Conservation (phyloP, 2,888 invertebrate species). For the Aphidius colemani region DNA sequence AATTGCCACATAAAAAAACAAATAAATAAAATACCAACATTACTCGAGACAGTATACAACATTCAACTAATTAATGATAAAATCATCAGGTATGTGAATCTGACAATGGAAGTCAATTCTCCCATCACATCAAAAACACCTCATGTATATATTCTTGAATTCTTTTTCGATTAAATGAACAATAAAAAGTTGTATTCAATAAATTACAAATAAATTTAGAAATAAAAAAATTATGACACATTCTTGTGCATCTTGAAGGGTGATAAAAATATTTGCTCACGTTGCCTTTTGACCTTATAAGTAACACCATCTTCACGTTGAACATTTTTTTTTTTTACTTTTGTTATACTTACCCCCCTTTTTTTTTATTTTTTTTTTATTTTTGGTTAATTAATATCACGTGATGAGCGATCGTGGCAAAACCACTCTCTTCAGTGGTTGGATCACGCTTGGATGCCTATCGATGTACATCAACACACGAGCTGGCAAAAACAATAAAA, state of each 20-base stretch:
- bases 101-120: conserved; percentile 5
- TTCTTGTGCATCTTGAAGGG: conserved; percentile 18
- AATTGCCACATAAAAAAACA: neutral
- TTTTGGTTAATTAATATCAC: conserved; percentile 57
- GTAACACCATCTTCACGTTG: conserved; percentile 57
- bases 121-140: neutral
- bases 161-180: no score
- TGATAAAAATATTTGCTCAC: conserved; percentile 24
- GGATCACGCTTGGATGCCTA: conserved; percentile 32
- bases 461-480: conserved; percentile 19
- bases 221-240: conserved; percentile 25
- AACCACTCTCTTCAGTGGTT: conserved; percentile 38
- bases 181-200: no score
- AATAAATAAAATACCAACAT: neutral
- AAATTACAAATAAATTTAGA: neutral
- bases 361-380: conserved; percentile 17
- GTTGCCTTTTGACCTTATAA: conserved; percentile 47
- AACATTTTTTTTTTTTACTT: conserved; percentile 37
- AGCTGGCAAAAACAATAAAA: neutral
- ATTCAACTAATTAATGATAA: conserved; percentile 26
- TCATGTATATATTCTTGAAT: no score
- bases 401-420: conserved; percentile 55
- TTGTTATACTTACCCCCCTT: conserved; percentile 5
- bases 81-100: conserved; percentile 15
- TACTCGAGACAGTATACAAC: conserved; percentile 16